phyloP scores from a whole-genome alignment of 2,888 invertebrate species.

The Spisula subtruncata region DNA sequence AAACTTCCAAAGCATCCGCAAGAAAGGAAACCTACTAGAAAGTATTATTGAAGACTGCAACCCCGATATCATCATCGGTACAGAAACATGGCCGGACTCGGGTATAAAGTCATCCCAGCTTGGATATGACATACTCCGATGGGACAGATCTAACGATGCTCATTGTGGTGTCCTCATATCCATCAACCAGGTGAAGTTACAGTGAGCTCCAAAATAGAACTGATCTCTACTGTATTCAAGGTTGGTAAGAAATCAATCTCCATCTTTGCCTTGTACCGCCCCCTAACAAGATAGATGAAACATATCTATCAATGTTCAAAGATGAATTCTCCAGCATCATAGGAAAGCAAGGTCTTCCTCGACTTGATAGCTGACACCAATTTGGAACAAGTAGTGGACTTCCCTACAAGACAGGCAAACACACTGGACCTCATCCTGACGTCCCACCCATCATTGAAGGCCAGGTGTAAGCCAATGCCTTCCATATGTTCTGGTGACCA shows the following conservation, averaged over 20 bases:
- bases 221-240: background rate
- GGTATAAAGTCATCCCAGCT: background rate
- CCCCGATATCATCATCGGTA: slow-evolving; percentile 26
- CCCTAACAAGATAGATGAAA: slow-evolving; percentile 33
- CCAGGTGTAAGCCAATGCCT: slow-evolving; percentile 51
- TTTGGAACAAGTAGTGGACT: slow-evolving; percentile 51
- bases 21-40: too few species aligned
- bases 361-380: slow-evolving; percentile 34
- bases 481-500: slow-evolving; percentile 57
- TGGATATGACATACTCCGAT: background rate
- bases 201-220: background rate
- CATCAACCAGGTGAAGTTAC: slow-evolving; percentile 1
- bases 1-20: too few species aligned
- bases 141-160: background rate
- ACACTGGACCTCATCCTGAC: slow-evolving; percentile 57
- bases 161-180: background rate
- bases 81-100: slow-evolving; percentile 31
- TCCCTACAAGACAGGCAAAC: slow-evolving; percentile 49
- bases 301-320: background rate
- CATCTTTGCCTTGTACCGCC: slow-evolving; percentile 10
- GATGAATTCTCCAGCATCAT: slow-evolving; percentile 12
- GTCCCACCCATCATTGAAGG: slow-evolving; percentile 49
- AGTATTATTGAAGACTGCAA: too few species aligned
- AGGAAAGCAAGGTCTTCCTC: slow-evolving; percentile 39
- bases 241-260: background rate